Evolutionary conservation across 2,113 vertebrate genomes (phyloP), one percentile per base, ranked within the genome.

Genomic region (Synchiropus splendidus): DNA sequence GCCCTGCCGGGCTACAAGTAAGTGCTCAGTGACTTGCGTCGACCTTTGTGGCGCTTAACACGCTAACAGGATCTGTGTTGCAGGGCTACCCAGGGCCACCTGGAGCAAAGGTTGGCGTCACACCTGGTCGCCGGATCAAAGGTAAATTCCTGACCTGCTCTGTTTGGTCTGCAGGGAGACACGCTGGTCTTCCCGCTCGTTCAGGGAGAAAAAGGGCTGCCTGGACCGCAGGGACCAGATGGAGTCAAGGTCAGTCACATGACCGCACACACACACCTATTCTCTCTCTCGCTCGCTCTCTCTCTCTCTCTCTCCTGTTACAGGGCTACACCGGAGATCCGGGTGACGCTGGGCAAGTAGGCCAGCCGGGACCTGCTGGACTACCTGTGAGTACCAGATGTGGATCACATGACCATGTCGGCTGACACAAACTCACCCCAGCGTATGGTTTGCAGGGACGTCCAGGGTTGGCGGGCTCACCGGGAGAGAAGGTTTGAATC

Each of bases 401-500:
- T 31, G 8, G 42, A 31, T 3, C 12, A 3, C 6, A 1, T 15
- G 8, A 49, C 18, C 12, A 30, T 51, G 31, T n/a, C 5, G 10
- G 2, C 8, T 50, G 12, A 58, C 6, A 11, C 18, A 13, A 9
- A 5, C 34, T 35, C 11, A 21, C 6, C 6, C 5, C 6, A 14
- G 9, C 12, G 21, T 18, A 2, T 39, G 2, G 8, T 16, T 3
- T 12, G 12, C 14, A 84, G 81, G 84, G 81, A 42, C 6, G 1
- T 21, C 32, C 9, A 2, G 84, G 81, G 10, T 27, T 48, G 0
- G 31, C 49, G 1, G 84, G 84, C 6, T 9, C 45, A 15, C 38
- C 2, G 14, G 84, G 84, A 73, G 71, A 80, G 31, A 86, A 85
- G 80, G 84, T 85, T 2, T 38, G 43, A 14, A 36, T 9, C 13